Conservation (phyloP, 2,113 vertebrate species). For the Anser cygnoides region DNA sequence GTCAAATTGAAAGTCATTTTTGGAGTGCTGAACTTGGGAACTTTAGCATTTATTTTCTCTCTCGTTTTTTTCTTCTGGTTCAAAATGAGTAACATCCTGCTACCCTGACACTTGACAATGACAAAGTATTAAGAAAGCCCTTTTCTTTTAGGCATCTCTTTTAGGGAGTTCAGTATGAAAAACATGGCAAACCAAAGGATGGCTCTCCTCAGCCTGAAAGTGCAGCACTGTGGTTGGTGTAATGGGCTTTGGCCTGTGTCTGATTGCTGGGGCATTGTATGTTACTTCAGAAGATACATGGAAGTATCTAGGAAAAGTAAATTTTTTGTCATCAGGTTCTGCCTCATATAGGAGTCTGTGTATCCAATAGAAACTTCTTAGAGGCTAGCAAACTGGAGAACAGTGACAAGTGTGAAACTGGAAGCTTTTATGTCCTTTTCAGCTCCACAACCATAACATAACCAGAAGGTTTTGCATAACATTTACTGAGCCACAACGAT, state of each 20-base stretch:
- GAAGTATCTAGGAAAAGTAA: background rate
- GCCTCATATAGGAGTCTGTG: background rate
- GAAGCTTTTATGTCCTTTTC: background rate
- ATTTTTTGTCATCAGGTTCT: background rate
- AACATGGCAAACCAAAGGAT: background rate
- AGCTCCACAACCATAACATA: background rate
- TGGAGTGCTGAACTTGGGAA: slow-evolving; percentile 52
- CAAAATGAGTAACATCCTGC: slow-evolving; percentile 20
- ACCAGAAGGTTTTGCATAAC: background rate
- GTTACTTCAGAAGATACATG: background rate
- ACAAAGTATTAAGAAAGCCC: background rate
- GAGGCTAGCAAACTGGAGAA: background rate
- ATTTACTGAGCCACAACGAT: background rate
- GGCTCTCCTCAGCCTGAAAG: background rate
- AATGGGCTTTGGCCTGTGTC: background rate
- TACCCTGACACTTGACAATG: background rate
- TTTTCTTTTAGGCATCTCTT: background rate
- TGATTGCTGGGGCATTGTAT: background rate
- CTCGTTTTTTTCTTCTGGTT: background rate
- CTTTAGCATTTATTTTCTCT: slow-evolving; percentile 39
- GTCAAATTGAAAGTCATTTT: slow-evolving; percentile 37
- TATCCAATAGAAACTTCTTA: background rate
- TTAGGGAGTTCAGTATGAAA: background rate
- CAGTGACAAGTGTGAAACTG: background rate
- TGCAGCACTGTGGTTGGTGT: background rate